Base-by-base conservation (phyloP, 2,797 vertebrate genomes). In the Ctenopoma multispine region DNA sequence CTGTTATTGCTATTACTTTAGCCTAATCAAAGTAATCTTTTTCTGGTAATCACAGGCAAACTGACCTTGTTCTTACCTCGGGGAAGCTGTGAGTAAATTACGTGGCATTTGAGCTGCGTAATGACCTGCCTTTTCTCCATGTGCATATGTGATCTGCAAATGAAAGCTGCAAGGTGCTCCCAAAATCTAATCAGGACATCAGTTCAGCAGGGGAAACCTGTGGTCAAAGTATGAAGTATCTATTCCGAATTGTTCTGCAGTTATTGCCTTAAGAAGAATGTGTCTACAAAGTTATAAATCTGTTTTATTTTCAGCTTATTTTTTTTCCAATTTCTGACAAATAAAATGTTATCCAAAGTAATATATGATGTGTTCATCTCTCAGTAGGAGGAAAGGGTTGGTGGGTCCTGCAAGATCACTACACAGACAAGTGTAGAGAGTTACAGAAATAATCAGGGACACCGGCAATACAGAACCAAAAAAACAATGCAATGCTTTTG, bases 171-270 rank as follows among this genome's bases (percentile, higher is more conserved):
- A 59, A 82, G 77, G 74, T 78, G 59, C 62, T 75, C 59, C 77
- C 34, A 72, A 79, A 88, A 82, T 87, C 63, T 71, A 84, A 81
- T 83, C 79, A 85, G 76, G 82, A 72, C 76, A 54, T 79, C 72
- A 29, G 27, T 29, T 82, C 59, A 79, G 44, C 23, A 7, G 58
- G 47, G 75, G 10, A 20, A 79, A 85, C 49, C 57, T 72, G 61
- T 49, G 63, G 55, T 55, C 44, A 67, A 75, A 68, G 44, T 38
- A 10, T 46, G 12, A 12, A 31, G 31, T 31, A 61, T 73, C 27
- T 61, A 3, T 54, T 63, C 51, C 21, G 5, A 54, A 71, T 21
- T 49, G 11, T 68, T 71, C 17, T 21, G 20, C 7, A 73, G 53
- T 41, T 59, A 56, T 1, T 72, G 53, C 9, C 4, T 38, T 40